Percentiles rank a stretch among this genome's conserved stretches.
Evolutionary conservation across 2,113 vertebrate species (phyloP).

Genomic region (Chaetura pelagica): DNA sequence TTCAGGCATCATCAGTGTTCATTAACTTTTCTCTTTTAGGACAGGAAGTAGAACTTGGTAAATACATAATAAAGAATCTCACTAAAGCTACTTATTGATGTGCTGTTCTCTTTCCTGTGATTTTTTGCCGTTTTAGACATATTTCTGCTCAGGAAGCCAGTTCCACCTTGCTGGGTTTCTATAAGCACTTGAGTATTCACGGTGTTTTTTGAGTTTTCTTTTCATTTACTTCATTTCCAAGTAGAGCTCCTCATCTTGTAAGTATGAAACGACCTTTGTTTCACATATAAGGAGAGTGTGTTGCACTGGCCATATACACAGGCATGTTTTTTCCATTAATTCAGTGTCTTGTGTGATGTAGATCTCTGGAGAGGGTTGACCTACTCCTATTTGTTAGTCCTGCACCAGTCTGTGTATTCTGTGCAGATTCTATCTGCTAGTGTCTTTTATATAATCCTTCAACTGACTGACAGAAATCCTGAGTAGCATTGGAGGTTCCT

Average conservation of each 20-base stretch:
- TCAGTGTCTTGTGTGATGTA: neutral
- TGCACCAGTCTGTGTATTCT: neutral
- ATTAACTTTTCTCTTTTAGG: neutral
- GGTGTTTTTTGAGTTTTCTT: neutral
- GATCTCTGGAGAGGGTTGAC: neutral
- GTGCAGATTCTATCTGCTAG: neutral
- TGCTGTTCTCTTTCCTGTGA: neutral
- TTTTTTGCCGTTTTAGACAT: neutral
- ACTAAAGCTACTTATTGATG: neutral
- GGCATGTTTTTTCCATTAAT: neutral
- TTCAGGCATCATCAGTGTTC: neutral
- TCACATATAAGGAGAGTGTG: accelerated
- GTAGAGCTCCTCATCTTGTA: neutral
- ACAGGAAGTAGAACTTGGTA: neutral
- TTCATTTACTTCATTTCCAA: neutral
- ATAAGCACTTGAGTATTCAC: accelerated
- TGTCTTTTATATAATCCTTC: neutral
- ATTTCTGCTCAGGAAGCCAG: neutral
- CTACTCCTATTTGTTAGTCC: neutral
- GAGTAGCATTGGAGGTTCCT: neutral
- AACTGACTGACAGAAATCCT: neutral
- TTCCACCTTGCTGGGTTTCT: neutral
- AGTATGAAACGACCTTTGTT: neutral
- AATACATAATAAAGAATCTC: neutral
- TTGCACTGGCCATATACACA: neutral